Percentiles rank a stretch among this genome's conserved stretches.
Evolutionary conservation across 2,888 invertebrate genomes (phyloP).

Genomic region (Agrochola lota): DNA sequence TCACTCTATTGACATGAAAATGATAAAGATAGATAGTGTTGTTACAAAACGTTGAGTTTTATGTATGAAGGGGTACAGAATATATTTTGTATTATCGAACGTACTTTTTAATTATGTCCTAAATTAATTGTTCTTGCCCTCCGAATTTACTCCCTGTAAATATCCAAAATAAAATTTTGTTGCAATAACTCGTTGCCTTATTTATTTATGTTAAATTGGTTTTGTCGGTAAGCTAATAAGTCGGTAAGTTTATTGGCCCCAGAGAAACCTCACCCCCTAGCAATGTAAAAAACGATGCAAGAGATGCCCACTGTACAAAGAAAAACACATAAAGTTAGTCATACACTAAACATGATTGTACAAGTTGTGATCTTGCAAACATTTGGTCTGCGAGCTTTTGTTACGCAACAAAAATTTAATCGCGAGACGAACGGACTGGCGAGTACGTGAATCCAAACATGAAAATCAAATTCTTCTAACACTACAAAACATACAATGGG

Average conservation of each 20-base stretch:
- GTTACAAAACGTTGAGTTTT: neutral
- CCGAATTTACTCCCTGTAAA: constrained; percentile 62
- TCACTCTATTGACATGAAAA: neutral
- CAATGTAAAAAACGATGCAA: too few relatives aligned
- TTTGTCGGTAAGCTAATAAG: neutral
- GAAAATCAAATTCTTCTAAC: too few relatives aligned
- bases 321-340: too few relatives aligned
- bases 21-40: neutral
- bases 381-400: neutral
- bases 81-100: constrained; percentile 17
- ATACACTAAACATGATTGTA: too few relatives aligned
- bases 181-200: constrained; percentile 53
- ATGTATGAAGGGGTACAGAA: neutral
- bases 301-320: too few relatives aligned
- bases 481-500: too few relatives aligned
- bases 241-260: too few relatives aligned
- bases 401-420: neutral
- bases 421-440: too few relatives aligned
- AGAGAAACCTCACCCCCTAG: too few relatives aligned
- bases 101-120: constrained; percentile 20
- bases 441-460: too few relatives aligned
- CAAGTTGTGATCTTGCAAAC: neutral
- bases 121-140: constrained; percentile 18
- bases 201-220: constrained; percentile 29
- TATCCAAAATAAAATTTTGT: constrained; percentile 65